Conservation (phyloP, 1,140 invertebrate species). For the Nasonia vitripennis region DNA sequence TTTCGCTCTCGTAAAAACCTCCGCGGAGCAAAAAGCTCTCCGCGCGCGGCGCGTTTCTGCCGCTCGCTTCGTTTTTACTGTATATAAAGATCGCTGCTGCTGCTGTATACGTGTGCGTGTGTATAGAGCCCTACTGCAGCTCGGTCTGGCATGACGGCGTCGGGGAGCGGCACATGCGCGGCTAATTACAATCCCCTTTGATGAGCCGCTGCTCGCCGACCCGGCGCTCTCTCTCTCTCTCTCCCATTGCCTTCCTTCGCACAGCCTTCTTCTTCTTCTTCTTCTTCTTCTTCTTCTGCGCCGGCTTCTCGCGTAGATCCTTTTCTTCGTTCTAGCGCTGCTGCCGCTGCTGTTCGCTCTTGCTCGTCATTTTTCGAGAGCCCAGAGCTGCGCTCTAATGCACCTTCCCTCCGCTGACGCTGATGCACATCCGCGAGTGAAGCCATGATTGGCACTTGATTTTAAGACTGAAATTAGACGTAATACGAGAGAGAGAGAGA, state of each 20-base stretch:
- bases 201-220: slow-evolving; percentile 39
- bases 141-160: slow-evolving; percentile 27
- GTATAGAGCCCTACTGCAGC: not conserved
- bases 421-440: not conserved
- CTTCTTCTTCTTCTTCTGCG: slow-evolving; percentile 8
- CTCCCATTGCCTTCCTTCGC: not conserved
- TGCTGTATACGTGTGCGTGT: not conserved
- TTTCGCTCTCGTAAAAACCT: slow-evolving; percentile 8
- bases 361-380: slow-evolving; percentile 24
- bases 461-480: slow-evolving; percentile 28
- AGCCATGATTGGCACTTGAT: slow-evolving; percentile 31
- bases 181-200: slow-evolving; percentile 54
- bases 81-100: not conserved
- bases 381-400: not conserved
- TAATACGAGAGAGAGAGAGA: not conserved
- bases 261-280: not conserved
- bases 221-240: slow-evolving; percentile 8
- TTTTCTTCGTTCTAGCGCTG: slow-evolving; percentile 13
- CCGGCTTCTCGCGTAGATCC: not conserved
- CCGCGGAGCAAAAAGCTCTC: slow-evolving; percentile 25
- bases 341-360: not conserved
- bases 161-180: slow-evolving; percentile 44
- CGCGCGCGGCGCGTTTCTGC: not conserved
- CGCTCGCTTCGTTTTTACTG: not conserved
- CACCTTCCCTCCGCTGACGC: not conserved